Percentiles rank a stretch among this genome's conserved stretches.
These are phyloP conservation scores for Malthinus flaveolus DNA, from an alignment of 2,888 invertebrate genomes.

Conservation along the genomic window DNA sequence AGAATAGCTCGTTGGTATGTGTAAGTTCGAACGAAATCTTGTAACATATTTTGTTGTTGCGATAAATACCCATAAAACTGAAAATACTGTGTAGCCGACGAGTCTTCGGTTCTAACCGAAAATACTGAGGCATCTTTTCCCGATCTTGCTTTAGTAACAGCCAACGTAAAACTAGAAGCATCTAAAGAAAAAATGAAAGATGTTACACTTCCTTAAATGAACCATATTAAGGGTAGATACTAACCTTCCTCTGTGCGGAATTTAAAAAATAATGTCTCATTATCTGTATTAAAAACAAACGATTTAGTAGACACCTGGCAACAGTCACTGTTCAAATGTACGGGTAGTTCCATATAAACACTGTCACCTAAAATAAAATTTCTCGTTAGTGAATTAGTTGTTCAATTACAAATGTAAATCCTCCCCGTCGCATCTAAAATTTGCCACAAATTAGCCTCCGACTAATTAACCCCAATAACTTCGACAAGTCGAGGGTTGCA, in stretches of 20 bases:
- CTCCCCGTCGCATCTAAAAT: no score
- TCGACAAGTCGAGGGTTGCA: no score
- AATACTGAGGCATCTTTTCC: slow-evolving; percentile 82
- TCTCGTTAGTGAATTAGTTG: not conserved
- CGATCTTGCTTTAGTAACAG: slow-evolving; percentile 72
- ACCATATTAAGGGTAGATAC: slow-evolving; percentile 1
- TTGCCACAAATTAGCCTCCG: no score
- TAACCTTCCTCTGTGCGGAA: slow-evolving; percentile 65
- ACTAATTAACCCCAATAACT: no score
- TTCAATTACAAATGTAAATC: no score
- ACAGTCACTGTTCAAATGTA: slow-evolving; percentile 71
- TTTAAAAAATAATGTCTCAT: slow-evolving; percentile 72
- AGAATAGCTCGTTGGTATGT: slow-evolving; percentile 98
- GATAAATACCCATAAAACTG: slow-evolving; percentile 99
- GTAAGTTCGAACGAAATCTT: slow-evolving; percentile 97
- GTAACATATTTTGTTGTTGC: slow-evolving; percentile 99
- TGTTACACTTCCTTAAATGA: slow-evolving; percentile 15
- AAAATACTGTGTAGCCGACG: slow-evolving; percentile 98
- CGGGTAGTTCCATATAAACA: slow-evolving; percentile 69
- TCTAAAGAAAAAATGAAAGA: slow-evolving; percentile 54
- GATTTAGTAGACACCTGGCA: slow-evolving; percentile 70
- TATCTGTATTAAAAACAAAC: slow-evolving; percentile 73
- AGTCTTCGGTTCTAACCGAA: slow-evolving; percentile 94
- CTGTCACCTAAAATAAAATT: slow-evolving; percentile 28
- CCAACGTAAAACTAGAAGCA: slow-evolving; percentile 74